Base-by-base conservation (phyloP, 2,888 invertebrate species). In the Spisula solida region DNA sequence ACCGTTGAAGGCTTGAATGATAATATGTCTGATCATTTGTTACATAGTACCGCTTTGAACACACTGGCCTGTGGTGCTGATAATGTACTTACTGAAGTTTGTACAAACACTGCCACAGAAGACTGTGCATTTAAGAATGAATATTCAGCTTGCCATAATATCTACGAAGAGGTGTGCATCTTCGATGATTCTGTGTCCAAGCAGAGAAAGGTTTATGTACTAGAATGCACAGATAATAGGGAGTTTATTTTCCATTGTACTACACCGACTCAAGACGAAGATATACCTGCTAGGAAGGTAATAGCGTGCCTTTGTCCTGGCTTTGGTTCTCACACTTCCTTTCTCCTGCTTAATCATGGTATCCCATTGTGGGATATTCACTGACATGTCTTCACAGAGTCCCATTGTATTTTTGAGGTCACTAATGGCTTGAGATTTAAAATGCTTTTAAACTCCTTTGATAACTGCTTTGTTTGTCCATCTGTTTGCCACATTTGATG, bases 291-390 rank as follows among this genome's bases (percentile, higher is more conserved):
- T 34, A 47, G n/a, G 47, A 70, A 82, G 82, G 82, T 82, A 82
- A 82, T 25, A 25, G 82, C 25, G 82, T 82, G 82, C 47, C 16
- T 56, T 31, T 70, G 66, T 66, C n/a, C 20, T 41, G 82, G 82
- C 82, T 82, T 70, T 41, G 66, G 82, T 66, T 20, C 60, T 66
- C 25, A 1, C 12, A 16, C 51, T 10, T 51, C 51, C 51, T 51
- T 12, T 51, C 51, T 51, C 51, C 51, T 51, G 41, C 41, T 41
- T 41, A 41, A 41, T 51, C 51, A 51, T 12, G 1, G 12, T 16
- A 14, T 51, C 51, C 51, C 12, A 8, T 16, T 51, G 51, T 10
- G 51, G 12, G 51, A 51, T 14, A 4, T 16, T 51, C 51, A 51
- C 51, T 51, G 51, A 51, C 51, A 51, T 16, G 51, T 51, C 16